Evolutionary conservation across 2,797 vertebrate species (phyloP), one percentile per base, ranked within the genome.

Genomic region (Philypnodon macrostomus): DNA sequence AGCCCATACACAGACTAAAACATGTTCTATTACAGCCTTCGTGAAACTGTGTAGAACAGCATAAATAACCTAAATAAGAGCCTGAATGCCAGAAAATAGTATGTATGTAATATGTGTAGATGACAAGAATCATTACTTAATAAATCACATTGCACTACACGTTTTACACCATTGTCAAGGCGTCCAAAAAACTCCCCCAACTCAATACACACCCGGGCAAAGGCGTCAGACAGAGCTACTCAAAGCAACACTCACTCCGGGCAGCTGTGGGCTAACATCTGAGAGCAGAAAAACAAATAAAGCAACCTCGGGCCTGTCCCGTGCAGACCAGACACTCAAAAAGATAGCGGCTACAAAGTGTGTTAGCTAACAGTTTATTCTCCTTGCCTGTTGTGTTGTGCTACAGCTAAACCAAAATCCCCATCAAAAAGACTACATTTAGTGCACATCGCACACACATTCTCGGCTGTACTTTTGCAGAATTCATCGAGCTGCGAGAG

Each of bases 251-350:
- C 19, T 2, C 5, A 30, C 36, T 11, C 11, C 1, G 14, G 14
- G 24, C 44, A 26, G 19, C 19, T n/a, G 34, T n/a, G 34, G 19
- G 18, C 32, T 24, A 30, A n/a, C 30, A 29, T 16, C 17, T 12
- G 34, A 23, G 12, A 7, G 19, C 19, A 13, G 52, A 38, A 49
- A 21, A 31, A 30, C 40, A 41, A 49, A 49, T 49, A 58, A 21
- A 2, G 35, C 54, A 14, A 35, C 7, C 38, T 21, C 35, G 8
- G 79, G 80, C 77, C 80, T 66, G 47, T 40, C 44, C 35, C 10
- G 10, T 37, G 33, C 33, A 35, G 33, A n/a, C n/a, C 44, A 35
- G 9, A n/a, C 2, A 47, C 53, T 15, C 21, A 9, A 42, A 32
- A 62, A 65, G 30, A 51, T 32, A 12, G 19, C 23, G 53, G 21